These are phyloP conservation scores for Shargacucullia verbasci DNA, from an alignment of 2,888 invertebrate genomes.

Conservation along the genomic window DNA sequence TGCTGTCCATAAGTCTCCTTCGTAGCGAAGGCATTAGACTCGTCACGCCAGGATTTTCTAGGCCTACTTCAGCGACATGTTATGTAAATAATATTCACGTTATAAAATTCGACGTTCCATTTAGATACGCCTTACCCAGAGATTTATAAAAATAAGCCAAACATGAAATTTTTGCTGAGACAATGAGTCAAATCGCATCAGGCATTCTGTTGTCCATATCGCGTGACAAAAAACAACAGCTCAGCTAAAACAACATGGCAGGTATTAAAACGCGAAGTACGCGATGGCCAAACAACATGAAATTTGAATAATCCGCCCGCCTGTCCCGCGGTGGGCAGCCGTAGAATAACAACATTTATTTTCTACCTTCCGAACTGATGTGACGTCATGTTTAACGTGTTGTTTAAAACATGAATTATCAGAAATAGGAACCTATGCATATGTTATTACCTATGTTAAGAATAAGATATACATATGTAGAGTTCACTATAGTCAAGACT, in stretches of 20 bases:
- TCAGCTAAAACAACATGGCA: constrained; percentile 45
- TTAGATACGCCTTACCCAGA: too few relatives aligned
- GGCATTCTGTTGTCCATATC: constrained; percentile 30
- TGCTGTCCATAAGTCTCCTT: too few relatives aligned
- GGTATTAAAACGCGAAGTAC: constrained; percentile 66
- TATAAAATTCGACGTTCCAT: too few relatives aligned
- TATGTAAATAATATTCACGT: too few relatives aligned
- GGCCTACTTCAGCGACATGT: too few relatives aligned
- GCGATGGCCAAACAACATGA: constrained; percentile 65
- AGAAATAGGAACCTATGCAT: too few relatives aligned
- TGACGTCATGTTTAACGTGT: constrained; percentile 22
- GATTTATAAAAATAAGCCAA: neutral
- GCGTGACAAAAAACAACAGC: constrained; percentile 46
- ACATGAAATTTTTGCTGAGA: constrained; percentile 13
- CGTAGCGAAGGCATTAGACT: too few relatives aligned
- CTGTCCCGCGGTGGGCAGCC: constrained; percentile 49
- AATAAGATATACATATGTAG: too few relatives aligned
- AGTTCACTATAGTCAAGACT: too few relatives aligned
- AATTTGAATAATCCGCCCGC: constrained; percentile 74
- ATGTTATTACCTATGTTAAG: too few relatives aligned
- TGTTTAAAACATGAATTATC: neutral
- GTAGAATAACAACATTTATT: constrained; percentile 60
- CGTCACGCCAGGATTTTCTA: too few relatives aligned
- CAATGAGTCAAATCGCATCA: constrained; percentile 32
- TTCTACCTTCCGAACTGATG: constrained; percentile 15